A percentile compares a stretch with the other conserved stretches of the same genome.
Evolutionary conservation across 2,113 vertebrate genomes (phyloP).

Genomic region (Dolichallabes microphthalmus): DNA sequence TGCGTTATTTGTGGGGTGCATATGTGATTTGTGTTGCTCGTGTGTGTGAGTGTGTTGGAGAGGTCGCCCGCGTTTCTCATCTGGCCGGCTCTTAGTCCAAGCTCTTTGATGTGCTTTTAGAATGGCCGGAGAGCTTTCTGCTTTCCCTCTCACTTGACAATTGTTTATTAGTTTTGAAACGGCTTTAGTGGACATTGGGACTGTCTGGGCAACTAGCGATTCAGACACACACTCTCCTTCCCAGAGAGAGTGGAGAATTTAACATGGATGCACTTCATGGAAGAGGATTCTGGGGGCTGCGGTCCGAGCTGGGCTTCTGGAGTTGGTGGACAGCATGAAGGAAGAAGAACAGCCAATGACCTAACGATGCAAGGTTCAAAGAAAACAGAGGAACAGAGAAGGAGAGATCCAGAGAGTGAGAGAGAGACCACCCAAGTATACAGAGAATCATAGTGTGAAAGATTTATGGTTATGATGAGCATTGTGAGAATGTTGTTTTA

Average conservation of each 20-base stretch:
- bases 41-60: slow-evolving; percentile 40
- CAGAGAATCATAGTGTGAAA: slow-evolving; percentile 45
- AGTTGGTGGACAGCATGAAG: neutral
- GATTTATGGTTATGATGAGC: slow-evolving; percentile 52
- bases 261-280: neutral
- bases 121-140: slow-evolving; percentile 78
- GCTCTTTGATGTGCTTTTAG: slow-evolving; percentile 88
- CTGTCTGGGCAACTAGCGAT: slow-evolving; percentile 70
- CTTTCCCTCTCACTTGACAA: slow-evolving; percentile 84
- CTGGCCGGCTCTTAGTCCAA: slow-evolving; percentile 55
- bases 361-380: neutral
- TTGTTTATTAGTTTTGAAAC: slow-evolving; percentile 94
- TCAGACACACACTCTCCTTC: slow-evolving; percentile 19
- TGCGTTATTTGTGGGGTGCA: slow-evolving; percentile 55
- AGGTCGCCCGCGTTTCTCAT: slow-evolving; percentile 55
- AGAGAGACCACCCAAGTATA: slow-evolving; percentile 83
- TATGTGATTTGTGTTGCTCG: slow-evolving; percentile 52
- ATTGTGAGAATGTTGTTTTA: slow-evolving; percentile 38
- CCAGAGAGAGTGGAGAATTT: slow-evolving; percentile 36
- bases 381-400: neutral
- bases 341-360: neutral
- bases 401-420: slow-evolving; percentile 19
- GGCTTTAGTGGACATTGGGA: slow-evolving; percentile 81
- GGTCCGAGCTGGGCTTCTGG: slow-evolving; percentile 2
- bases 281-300: slow-evolving; percentile 15